Evolutionary conservation across 2,888 invertebrate species (phyloP).

Genomic region (Campaea margaritaria): DNA sequence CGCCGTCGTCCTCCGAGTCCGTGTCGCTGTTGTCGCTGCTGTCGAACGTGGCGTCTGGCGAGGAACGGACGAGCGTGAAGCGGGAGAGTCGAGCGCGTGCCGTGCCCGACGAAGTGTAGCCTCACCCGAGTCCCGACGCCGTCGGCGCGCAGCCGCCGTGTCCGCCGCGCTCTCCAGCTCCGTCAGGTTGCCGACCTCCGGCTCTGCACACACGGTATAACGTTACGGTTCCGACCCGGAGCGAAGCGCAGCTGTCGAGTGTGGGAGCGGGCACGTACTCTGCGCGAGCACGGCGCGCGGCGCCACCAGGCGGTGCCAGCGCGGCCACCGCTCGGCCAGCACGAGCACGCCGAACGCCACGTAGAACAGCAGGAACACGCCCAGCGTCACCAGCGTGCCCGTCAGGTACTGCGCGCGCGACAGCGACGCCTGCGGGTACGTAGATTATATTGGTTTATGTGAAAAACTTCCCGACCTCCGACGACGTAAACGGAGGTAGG

Average conservation of each 20-base stretch:
- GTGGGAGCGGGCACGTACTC: conserved; percentile 27
- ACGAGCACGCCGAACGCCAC: conserved; percentile 63
- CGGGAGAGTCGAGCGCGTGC: conserved; percentile 1
- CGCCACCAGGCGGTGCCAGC: conserved; percentile 55
- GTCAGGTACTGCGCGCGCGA: conserved; percentile 63
- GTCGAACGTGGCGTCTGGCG: conserved; percentile 65
- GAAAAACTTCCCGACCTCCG: no score
- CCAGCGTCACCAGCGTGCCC: conserved; percentile 59
- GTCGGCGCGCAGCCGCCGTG: conserved; percentile 39
- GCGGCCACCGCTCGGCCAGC: conserved; percentile 68
- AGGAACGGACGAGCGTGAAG: not conserved
- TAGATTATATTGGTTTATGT: no score
- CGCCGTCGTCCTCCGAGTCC: conserved; percentile 54
- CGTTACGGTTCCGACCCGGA: no score
- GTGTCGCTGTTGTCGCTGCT: conserved; percentile 75
- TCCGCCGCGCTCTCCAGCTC: conserved; percentile 39
- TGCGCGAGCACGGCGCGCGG: conserved; percentile 65
- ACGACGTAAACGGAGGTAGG: no score
- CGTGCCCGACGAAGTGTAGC: not conserved
- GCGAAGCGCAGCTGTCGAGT: no score
- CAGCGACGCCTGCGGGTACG: conserved; percentile 60
- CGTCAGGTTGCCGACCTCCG: conserved; percentile 32
- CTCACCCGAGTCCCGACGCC: conserved; percentile 60
- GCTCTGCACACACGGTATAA: conserved; percentile 27
- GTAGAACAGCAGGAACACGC: conserved; percentile 67